phyloP scores from a whole-genome alignment of 2,113 vertebrate genomes.

The Chionis minor region DNA sequence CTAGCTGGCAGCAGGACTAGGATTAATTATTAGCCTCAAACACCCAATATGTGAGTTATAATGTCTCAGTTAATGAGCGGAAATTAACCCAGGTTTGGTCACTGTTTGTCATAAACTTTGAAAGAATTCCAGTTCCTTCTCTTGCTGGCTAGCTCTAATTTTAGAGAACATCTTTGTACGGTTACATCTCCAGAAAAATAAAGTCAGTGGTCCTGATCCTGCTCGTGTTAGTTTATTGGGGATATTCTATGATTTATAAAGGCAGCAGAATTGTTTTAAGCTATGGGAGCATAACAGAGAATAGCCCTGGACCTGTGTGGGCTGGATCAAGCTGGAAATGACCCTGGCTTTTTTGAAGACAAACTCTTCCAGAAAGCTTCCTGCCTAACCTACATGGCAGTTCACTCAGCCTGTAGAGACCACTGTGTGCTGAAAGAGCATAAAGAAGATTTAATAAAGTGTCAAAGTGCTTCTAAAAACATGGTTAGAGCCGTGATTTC shows the following conservation, averaged over 20 bases:
- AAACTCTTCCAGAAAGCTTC: conserved; percentile 8
- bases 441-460: conserved; percentile 64
- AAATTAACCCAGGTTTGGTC: conserved; percentile 24
- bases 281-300: neutral
- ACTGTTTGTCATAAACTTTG: neutral
- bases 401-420: conserved; percentile 29
- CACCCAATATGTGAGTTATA: conserved; percentile 1
- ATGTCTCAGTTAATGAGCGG: neutral
- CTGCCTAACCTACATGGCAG: neutral
- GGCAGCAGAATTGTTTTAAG: neutral
- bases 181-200: neutral
- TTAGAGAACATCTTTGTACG: neutral
- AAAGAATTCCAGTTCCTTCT: neutral
- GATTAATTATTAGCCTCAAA: conserved; percentile 59
- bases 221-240: neutral
- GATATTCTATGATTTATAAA: neutral
- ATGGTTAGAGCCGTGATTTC: conserved; percentile 51
- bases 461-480: conserved; percentile 59
- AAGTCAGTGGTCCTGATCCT: neutral
- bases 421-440: conserved; percentile 38
- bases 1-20: neutral
- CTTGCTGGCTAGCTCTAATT: neutral
- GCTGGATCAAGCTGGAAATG: neutral
- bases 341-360: neutral
- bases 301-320: neutral